Percentiles rank a stretch among this genome's conserved stretches.
Evolutionary conservation across 2,113 vertebrate genomes (phyloP).

Genomic region (Pardalotus punctatus): DNA sequence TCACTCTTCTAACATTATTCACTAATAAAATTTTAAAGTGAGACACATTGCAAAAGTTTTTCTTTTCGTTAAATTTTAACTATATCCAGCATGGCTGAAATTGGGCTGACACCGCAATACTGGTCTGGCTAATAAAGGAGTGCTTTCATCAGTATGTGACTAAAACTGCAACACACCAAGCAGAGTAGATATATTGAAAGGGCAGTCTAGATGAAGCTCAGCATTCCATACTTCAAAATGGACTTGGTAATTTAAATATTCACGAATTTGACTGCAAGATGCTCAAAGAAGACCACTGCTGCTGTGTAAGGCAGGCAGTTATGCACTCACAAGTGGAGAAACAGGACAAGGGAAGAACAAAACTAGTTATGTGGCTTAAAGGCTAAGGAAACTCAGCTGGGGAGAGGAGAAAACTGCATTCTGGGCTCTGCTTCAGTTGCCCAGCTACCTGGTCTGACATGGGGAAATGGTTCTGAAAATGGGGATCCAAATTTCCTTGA

Average conservation of each 20-base stretch:
- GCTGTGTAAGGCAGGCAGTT: background rate
- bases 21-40: background rate
- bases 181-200: background rate
- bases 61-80: background rate
- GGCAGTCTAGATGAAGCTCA: background rate
- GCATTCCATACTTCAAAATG: background rate
- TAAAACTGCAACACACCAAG: background rate
- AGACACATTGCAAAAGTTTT: background rate
- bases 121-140: background rate
- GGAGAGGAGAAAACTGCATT: background rate
- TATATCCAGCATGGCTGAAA: background rate
- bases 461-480: background rate
- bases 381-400: background rate
- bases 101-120: background rate
- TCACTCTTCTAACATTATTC: background rate
- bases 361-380: background rate
- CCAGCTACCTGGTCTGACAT: background rate
- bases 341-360: background rate
- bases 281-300: background rate
- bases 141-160: background rate
- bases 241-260: background rate
- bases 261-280: background rate
- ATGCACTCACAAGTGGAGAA: fast-evolving
- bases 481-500: background rate
- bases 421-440: background rate